Percentiles rank a stretch among this genome's conserved stretches.
Conservation (phyloP, 2,113 vertebrate species). For the Cacatua alba region DNA sequence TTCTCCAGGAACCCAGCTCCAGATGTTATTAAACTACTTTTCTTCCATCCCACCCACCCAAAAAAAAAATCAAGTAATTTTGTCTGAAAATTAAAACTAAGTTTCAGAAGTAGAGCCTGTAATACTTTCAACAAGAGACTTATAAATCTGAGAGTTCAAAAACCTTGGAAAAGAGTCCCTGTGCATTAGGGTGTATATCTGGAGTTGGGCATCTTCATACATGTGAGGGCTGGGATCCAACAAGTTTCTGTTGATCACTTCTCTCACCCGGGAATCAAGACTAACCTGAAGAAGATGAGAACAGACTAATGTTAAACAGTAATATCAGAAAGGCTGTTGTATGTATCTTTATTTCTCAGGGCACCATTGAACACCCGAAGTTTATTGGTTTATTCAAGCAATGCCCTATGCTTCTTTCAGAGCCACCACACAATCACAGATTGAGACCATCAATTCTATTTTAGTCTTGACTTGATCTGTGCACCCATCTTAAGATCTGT, state of each 20-base stretch:
- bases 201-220: constrained; percentile 87
- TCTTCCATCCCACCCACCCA: constrained; percentile 60
- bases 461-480: neutral
- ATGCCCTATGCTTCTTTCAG: neutral
- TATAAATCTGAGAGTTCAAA: constrained; percentile 88
- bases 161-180: constrained; percentile 89
- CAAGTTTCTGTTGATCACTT: constrained; percentile 86
- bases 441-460: neutral
- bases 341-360: neutral
- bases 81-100: constrained; percentile 66
- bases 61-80: constrained; percentile 27
- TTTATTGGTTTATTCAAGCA: neutral
- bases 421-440: neutral
- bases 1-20: constrained; percentile 80
- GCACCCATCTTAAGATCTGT: neutral
- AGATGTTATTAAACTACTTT: constrained; percentile 76
- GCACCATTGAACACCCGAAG: neutral
- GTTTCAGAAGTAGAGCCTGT: constrained; percentile 78
- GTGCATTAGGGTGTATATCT: constrained; percentile 88
- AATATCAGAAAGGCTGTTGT: neutral
- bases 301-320: constrained; percentile 7
- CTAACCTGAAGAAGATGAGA: constrained; percentile 81
- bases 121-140: constrained; percentile 82
- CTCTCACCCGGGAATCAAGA: constrained; percentile 86
- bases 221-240: constrained; percentile 83